Conservation (phyloP, 2,113 vertebrate genomes). For the Trematocara unimaculatum region DNA sequence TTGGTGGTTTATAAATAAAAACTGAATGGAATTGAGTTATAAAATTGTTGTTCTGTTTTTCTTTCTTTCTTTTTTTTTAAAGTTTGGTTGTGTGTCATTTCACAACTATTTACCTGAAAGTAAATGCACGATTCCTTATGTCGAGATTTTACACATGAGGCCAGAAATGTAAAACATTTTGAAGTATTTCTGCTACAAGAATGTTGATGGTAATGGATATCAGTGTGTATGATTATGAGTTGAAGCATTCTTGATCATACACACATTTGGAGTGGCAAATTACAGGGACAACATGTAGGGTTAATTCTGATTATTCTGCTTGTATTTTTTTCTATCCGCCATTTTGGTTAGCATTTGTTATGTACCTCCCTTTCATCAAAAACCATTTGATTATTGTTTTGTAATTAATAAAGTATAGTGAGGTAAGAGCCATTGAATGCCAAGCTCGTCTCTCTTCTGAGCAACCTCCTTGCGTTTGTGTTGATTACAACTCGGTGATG, state of each 20-base stretch:
- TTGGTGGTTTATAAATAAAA: neutral
- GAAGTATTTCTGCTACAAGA: neutral
- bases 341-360: constrained; percentile 1
- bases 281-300: neutral
- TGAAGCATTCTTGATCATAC: neutral
- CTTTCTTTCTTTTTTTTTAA: neutral
- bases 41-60: neutral
- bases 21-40: neutral
- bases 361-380: constrained; percentile 37
- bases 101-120: neutral
- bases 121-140: neutral
- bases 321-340: neutral
- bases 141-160: neutral
- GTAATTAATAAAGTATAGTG: constrained; percentile 45
- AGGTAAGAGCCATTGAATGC: constrained; percentile 30
- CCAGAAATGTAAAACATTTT: neutral
- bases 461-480: constrained; percentile 51
- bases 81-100: neutral
- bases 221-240: neutral
- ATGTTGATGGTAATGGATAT: neutral
- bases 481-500: constrained; percentile 54
- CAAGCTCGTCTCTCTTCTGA: constrained; percentile 13
- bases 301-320: neutral
- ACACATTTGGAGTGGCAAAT: neutral
- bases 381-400: constrained; percentile 44